Evolutionary conservation across 2,888 invertebrate species (phyloP).

Genomic region (Antheraea yamamai): DNA sequence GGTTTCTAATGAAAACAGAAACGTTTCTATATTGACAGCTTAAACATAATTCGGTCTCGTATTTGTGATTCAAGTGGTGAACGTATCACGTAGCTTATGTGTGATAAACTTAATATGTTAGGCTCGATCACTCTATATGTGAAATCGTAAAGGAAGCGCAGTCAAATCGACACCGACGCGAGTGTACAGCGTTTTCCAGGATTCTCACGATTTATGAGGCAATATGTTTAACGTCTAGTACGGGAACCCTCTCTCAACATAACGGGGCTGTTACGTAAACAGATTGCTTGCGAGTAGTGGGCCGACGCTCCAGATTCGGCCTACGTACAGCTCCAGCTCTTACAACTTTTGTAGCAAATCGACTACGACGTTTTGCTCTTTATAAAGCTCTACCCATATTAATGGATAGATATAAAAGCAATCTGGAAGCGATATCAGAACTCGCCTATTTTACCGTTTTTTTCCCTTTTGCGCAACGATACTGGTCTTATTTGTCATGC

Average conservation of each 20-base stretch:
- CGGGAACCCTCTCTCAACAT: conserved; percentile 78
- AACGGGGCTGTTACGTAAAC: conserved; percentile 82
- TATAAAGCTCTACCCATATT: conserved; percentile 42
- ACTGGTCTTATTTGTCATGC: background rate
- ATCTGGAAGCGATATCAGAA: conserved; percentile 11
- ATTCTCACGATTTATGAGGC: conserved; percentile 81
- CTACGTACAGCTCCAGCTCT: conserved; percentile 65
- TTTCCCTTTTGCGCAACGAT: background rate
- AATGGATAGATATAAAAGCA: conserved; percentile 12
- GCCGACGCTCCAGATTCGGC: conserved; percentile 66
- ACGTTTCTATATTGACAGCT: background rate
- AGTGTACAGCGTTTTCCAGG: conserved; percentile 72
- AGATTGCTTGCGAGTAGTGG: conserved; percentile 78
- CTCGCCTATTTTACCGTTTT: conserved; percentile 2
- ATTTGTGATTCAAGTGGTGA: background rate
- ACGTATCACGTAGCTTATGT: conserved; percentile 14
- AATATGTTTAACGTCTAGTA: conserved; percentile 82
- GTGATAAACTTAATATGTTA: conserved; percentile 44
- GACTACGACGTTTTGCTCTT: conserved; percentile 51
- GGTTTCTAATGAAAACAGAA: background rate
- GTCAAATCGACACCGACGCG: conserved; percentile 78
- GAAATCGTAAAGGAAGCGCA: conserved; percentile 77
- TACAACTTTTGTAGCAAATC: conserved; percentile 62
- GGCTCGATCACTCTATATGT: conserved; percentile 64
- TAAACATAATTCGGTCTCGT: background rate